A percentile compares a stretch with the other conserved stretches of the same genome.
Evolutionary conservation across 1,140 invertebrate genomes (phyloP).

Genomic region (Drosophila yakuba): DNA sequence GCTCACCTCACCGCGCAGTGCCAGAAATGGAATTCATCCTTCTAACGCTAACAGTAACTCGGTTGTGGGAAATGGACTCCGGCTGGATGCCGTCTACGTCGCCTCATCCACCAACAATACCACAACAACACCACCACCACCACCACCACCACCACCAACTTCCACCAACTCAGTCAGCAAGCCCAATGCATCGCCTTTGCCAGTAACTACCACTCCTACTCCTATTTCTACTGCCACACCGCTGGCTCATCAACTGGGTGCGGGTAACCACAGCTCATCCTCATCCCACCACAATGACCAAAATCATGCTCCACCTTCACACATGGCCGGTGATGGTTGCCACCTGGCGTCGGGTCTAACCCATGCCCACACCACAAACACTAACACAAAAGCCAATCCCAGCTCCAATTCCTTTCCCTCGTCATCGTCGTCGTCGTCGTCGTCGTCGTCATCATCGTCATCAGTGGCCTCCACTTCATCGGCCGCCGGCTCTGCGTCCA

Average conservation of each 20-base stretch:
- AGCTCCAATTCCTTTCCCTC: slow-evolving; percentile 62
- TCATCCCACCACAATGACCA: slow-evolving; percentile 23
- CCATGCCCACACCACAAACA: slow-evolving; percentile 39
- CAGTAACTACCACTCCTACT: slow-evolving; percentile 84
- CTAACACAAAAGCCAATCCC: slow-evolving; percentile 49
- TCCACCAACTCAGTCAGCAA: slow-evolving; percentile 17
- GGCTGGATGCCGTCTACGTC: slow-evolving; percentile 40
- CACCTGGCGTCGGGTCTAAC: slow-evolving; percentile 60
- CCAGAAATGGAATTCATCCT: slow-evolving; percentile 49
- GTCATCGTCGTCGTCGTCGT: slow-evolving; percentile 50
- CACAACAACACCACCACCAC: slow-evolving; percentile 31
- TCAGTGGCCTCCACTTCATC: slow-evolving; percentile 36
- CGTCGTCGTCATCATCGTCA: slow-evolving; percentile 44
- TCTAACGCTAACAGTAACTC: slow-evolving; percentile 70
- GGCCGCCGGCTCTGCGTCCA: slow-evolving; percentile 33
- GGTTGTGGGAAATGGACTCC: slow-evolving; percentile 75
- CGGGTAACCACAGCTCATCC: slow-evolving; percentile 47
- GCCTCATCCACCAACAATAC: slow-evolving; percentile 55
- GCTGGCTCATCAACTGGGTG: slow-evolving; percentile 58
- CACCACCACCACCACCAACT: slow-evolving; percentile 28
- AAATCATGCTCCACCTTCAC: slow-evolving; percentile 6
- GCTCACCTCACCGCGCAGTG: slow-evolving; percentile 74
- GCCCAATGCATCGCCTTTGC: slow-evolving; percentile 64
- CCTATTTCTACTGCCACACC: slow-evolving; percentile 69
- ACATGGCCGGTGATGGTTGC: slow-evolving; percentile 66